Evolutionary conservation across 2,888 invertebrate species (phyloP).

Genomic region (Auanema sp.): DNA sequence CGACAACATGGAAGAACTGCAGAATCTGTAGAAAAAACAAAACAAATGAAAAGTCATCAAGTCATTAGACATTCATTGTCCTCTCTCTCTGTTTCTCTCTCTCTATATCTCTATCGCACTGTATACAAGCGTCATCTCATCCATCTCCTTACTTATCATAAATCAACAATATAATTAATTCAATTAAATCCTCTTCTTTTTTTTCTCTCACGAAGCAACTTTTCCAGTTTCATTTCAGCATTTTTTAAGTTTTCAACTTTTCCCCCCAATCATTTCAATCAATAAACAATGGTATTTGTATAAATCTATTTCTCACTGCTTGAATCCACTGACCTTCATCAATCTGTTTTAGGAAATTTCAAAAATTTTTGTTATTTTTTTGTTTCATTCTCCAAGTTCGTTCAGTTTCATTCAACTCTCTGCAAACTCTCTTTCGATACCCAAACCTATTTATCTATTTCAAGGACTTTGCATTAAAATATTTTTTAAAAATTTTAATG

Average conservation of each 20-base stretch:
- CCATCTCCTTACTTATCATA: neutral
- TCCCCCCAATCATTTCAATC: neutral
- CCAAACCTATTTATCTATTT: neutral
- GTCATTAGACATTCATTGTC: neutral
- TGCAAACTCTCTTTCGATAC: neutral
- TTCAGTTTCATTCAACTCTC: no score
- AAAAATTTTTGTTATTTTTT: neutral
- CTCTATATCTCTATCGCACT: constrained; percentile 12
- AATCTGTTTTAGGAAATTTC: neutral
- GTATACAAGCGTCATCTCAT: constrained; percentile 16
- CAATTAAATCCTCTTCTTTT: neutral
- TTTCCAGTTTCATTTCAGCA: neutral
- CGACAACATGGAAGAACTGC: constrained; percentile 51
- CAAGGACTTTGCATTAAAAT: neutral
- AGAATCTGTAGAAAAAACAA: constrained; percentile 32
- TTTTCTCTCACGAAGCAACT: no score
- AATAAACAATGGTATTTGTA: neutral
- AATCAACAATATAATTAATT: neutral
- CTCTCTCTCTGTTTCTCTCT: constrained; percentile 4
- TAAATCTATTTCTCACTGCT: neutral
- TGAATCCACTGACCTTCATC: no score
- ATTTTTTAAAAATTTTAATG: neutral
- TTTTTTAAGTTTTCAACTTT: neutral
- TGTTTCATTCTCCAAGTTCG: no score
- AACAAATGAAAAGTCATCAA: neutral